Conservation (phyloP, 2,888 invertebrate species). For the Teleogryllus oceanicus region DNA sequence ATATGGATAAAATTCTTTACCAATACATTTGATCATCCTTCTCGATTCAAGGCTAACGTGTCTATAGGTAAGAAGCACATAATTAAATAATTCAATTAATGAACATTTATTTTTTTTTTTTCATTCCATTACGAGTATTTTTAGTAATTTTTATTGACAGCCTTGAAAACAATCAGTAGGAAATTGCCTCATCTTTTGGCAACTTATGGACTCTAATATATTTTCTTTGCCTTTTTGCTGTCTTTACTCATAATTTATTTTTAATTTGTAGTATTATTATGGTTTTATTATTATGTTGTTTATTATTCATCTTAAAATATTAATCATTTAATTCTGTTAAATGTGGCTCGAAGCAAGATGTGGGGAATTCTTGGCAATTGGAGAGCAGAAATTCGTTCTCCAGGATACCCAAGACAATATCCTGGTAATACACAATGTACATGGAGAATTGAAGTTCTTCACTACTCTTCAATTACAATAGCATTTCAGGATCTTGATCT, state of each 20-base stretch:
- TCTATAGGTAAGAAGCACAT: conserved; percentile 53
- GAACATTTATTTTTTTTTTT: neutral
- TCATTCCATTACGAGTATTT: too few species aligned
- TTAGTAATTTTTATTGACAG: too few species aligned
- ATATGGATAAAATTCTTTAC: conserved; percentile 70
- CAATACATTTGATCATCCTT: conserved; percentile 63
- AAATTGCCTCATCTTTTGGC: too few species aligned
- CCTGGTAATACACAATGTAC: conserved; percentile 52
- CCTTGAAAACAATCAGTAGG: too few species aligned
- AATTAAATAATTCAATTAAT: neutral
- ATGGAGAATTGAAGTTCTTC: conserved; percentile 48
- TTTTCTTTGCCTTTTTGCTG: too few species aligned
- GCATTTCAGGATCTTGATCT: conserved; percentile 46
- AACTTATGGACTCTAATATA: too few species aligned
- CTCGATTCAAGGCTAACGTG: conserved; percentile 72
- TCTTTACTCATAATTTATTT: too few species aligned
- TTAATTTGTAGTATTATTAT: too few species aligned
- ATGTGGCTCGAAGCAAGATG: conserved; percentile 55
- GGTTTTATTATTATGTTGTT: too few species aligned
- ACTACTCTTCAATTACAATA: conserved; percentile 51
- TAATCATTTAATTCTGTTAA: too few species aligned
- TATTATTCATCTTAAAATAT: too few species aligned
- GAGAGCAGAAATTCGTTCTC: conserved; percentile 63
- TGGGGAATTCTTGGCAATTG: conserved; percentile 67
- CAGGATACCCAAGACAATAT: conserved; percentile 62